Evolutionary conservation across 2,113 vertebrate genomes (phyloP).

Genomic region (Daphoenositta chrysoptera): DNA sequence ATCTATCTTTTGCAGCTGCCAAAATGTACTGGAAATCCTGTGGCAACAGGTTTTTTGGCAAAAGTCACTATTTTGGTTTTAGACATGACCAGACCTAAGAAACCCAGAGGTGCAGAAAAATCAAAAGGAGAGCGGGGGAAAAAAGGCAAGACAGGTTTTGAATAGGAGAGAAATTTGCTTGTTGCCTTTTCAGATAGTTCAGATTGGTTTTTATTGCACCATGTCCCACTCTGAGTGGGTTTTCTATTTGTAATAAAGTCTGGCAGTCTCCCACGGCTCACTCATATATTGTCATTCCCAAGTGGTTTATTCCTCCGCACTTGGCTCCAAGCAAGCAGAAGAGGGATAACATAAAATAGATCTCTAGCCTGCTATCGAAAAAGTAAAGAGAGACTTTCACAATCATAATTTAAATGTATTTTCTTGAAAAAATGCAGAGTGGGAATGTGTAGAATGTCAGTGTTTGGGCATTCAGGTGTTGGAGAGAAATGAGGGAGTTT

Average conservation of each 20-base stretch:
- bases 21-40: background rate
- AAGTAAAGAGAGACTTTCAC: background rate
- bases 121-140: background rate
- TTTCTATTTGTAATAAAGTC: background rate
- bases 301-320: background rate
- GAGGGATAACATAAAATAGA: background rate
- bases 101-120: background rate
- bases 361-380: background rate
- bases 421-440: background rate
- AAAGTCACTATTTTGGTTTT: background rate
- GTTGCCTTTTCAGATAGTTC: background rate
- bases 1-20: background rate
- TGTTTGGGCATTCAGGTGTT: background rate
- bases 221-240: background rate
- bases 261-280: background rate
- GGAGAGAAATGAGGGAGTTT: background rate
- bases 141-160: background rate
- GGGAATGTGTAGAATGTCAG: background rate
- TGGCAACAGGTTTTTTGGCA: background rate
- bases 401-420: background rate
- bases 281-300: background rate
- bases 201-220: background rate
- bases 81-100: background rate
- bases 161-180: background rate
- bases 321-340: background rate